Percentiles rank a stretch among this genome's conserved stretches.
Conservation (phyloP, 2,113 vertebrate genomes). For the Rhinopomastus cyanomelas region DNA sequence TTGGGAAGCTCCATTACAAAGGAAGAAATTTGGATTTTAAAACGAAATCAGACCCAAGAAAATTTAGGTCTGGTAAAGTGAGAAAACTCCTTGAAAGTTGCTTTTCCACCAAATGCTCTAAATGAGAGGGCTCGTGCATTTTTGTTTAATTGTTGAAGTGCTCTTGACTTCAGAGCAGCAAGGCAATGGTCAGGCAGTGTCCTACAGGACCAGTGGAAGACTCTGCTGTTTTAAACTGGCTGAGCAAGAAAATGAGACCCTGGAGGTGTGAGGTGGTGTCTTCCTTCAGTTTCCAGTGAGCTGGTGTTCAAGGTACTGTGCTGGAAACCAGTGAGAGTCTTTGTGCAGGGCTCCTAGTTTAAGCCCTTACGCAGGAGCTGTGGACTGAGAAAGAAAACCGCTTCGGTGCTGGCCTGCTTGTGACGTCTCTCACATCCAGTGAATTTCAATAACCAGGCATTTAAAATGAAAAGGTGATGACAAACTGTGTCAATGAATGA, state of each 20-base stretch:
- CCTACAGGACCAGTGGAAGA: neutral
- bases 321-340: neutral
- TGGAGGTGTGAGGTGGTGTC: neutral
- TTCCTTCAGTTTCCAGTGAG: neutral
- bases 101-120: neutral
- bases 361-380: neutral
- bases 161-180: neutral
- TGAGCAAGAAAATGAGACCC: neutral
- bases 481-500: conserved; percentile 65
- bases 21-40: neutral
- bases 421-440: conserved; percentile 22
- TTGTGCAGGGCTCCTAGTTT: neutral
- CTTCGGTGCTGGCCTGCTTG: conserved; percentile 1
- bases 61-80: neutral
- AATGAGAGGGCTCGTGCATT: neutral
- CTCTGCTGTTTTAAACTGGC: neutral
- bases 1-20: neutral
- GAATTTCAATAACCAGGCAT: conserved; percentile 37
- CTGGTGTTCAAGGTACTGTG: neutral
- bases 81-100: neutral
- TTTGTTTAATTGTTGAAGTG: neutral
- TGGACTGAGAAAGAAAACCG: neutral
- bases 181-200: neutral
- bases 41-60: neutral
- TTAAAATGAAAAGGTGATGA: conserved; percentile 57